These are phyloP conservation scores for Capitella teleta DNA, from an alignment of 1,140 invertebrate species.

Conservation along the genomic window DNA sequence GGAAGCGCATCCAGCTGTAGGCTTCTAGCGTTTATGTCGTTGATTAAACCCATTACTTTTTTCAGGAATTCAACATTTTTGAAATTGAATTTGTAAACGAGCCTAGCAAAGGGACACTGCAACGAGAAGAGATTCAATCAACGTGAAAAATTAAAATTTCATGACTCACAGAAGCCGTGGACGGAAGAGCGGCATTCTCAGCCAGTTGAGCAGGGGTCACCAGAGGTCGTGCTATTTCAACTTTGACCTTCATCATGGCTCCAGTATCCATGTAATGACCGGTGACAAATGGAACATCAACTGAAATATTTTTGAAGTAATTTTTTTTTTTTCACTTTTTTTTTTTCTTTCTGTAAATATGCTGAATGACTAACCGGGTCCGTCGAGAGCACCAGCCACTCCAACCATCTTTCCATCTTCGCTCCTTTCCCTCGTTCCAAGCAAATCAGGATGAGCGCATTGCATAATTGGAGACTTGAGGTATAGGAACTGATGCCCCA, in stretches of 20 bases:
- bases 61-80: conserved; percentile 25
- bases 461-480: conserved; percentile 32
- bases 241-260: conserved; percentile 29
- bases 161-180: background rate
- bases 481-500: conserved; percentile 31
- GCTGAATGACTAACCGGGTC: conserved; percentile 23
- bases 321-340: background rate
- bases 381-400: conserved; percentile 33
- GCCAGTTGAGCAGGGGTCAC: conserved; percentile 22
- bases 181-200: conserved; percentile 5
- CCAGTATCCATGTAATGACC: conserved; percentile 29
- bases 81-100: conserved; percentile 33
- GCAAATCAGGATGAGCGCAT: conserved; percentile 30
- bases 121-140: conserved; percentile 4
- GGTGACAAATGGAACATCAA: conserved; percentile 22
- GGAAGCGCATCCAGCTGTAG: conserved; percentile 32
- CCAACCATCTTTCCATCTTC: conserved; percentile 23
- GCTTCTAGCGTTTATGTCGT: conserved; percentile 28
- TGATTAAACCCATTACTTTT: conserved; percentile 24
- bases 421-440: conserved; percentile 16
- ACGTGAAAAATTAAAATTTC: background rate
- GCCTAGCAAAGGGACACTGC: conserved; percentile 36
- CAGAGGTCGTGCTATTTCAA: conserved; percentile 29
- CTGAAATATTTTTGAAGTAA: no score
- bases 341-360: background rate